Percentiles rank a stretch among this genome's conserved stretches.
phyloP scores from a whole-genome alignment of 1,140 invertebrate species.

The Lucilia sericata region DNA sequence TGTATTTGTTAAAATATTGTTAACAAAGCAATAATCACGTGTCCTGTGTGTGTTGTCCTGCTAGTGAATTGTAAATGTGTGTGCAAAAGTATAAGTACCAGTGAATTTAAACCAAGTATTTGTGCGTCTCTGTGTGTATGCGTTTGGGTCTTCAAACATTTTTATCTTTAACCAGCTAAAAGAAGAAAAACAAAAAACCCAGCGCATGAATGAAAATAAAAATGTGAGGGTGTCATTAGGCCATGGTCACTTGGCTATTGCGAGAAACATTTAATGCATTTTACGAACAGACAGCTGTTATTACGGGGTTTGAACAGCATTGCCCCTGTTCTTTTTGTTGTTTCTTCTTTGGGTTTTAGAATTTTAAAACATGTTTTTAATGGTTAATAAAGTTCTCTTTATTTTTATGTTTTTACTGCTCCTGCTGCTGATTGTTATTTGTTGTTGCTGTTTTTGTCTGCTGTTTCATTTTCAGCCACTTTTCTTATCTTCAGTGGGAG shows the following conservation, averaged over 20 bases:
- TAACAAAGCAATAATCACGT: conserved; percentile 20
- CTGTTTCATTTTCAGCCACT: neutral
- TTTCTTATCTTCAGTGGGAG: neutral
- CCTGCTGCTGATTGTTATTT: neutral
- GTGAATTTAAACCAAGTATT: neutral
- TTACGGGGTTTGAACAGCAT: neutral
- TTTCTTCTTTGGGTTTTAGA: neutral
- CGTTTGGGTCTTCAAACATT: neutral
- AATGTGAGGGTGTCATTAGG: conserved; percentile 22
- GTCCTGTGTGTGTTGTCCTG: neutral
- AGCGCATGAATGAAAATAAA: neutral
- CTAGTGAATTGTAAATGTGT: too few relatives aligned
- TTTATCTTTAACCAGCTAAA: neutral
- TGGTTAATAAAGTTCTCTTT: conserved; percentile 24
- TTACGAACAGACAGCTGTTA: conserved; percentile 15
- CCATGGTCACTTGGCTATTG: conserved; percentile 21
- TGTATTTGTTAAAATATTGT: neutral
- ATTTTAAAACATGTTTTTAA: conserved; percentile 24
- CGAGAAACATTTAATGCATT: conserved; percentile 19
- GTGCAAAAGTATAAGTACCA: too few relatives aligned
- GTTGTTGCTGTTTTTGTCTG: neutral
- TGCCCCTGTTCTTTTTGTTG: neutral
- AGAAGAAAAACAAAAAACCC: neutral
- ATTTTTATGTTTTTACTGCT: neutral
- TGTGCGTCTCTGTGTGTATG: neutral